A percentile compares a stretch with the other conserved stretches of the same genome.
Evolutionary conservation across 92 coral and sea anemone genomes (phyloP).

Genomic region (Desmophyllum pertusum): DNA sequence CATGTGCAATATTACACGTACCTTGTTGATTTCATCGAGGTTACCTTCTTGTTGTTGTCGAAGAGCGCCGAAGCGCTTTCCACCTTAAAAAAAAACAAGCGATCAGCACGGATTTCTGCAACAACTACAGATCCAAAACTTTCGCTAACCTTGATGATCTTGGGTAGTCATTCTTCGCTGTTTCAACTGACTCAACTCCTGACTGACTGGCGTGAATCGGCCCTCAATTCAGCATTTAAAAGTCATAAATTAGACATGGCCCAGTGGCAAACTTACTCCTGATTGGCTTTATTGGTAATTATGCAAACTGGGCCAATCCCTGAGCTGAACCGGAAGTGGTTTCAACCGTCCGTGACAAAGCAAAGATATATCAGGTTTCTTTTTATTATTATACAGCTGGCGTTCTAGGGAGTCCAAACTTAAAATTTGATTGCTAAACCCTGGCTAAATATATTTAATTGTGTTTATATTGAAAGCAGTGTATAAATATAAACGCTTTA

Average conservation of each 20-base stretch:
- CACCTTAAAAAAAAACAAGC: conserved; percentile 66
- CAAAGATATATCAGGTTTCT: neutral
- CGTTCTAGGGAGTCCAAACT: neutral
- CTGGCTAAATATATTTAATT: too few species aligned
- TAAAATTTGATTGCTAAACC: neutral
- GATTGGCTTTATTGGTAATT: conserved; percentile 36
- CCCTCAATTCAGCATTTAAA: neutral
- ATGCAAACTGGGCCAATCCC: conserved; percentile 6
- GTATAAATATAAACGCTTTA: neutral
- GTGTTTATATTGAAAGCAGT: neutral
- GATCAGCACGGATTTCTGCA: neutral
- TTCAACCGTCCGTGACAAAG: neutral
- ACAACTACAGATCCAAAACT: neutral
- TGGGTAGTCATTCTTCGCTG: conserved; percentile 38
- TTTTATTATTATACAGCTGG: too few species aligned
- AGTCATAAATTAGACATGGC: conserved; percentile 24
- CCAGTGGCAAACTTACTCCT: conserved; percentile 5
- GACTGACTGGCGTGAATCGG: neutral
- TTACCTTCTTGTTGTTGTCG: conserved; percentile 63
- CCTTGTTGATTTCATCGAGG: conserved; percentile 94
- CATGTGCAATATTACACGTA: conserved; percentile 13
- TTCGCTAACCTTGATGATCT: conserved; percentile 62
- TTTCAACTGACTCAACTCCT: neutral
- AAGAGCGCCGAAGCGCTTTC: conserved; percentile 80
- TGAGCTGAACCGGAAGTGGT: conserved; percentile 33